Percentiles rank a stretch among this genome's conserved stretches.
These are phyloP conservation scores for Pogonus chalceus DNA, from an alignment of 1,140 invertebrate species.

Conservation along the genomic window DNA sequence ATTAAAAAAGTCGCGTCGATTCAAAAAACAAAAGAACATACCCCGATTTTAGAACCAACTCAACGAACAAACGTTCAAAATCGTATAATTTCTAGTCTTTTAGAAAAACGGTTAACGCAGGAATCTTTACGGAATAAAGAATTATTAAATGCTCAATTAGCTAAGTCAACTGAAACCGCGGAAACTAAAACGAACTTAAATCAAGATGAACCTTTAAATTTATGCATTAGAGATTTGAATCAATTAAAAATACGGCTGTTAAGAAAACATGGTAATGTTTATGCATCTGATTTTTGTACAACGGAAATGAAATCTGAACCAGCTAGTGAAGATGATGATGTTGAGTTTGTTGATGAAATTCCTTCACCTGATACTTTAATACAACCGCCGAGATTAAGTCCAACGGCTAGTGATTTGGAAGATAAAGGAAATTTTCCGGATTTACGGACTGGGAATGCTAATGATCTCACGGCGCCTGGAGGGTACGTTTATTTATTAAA, in stretches of 20 bases:
- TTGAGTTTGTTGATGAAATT: constrained; percentile 44
- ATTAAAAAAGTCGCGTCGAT: constrained; percentile 18
- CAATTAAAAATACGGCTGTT: constrained; percentile 52
- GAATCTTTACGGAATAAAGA: constrained; percentile 40
- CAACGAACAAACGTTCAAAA: constrained; percentile 54
- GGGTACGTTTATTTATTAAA: too few relatives aligned
- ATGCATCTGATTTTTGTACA: constrained; percentile 39
- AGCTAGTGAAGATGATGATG: constrained; percentile 42
- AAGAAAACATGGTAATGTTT: constrained; percentile 49
- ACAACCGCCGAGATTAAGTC: constrained; percentile 21
- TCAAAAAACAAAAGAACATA: not conserved
- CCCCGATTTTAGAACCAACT: constrained; percentile 8
- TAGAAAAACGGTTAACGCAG: constrained; percentile 57
- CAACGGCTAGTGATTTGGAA: constrained; percentile 1
- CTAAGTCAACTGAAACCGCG: constrained; percentile 7
- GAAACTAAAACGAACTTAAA: constrained; percentile 22
- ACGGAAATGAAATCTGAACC: constrained; percentile 44
- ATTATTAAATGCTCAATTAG: constrained; percentile 13
- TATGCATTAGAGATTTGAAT: constrained; percentile 65
- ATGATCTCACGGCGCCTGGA: constrained; percentile 13
- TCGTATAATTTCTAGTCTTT: constrained; percentile 53
- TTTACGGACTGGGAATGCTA: constrained; percentile 17
- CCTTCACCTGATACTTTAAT: constrained; percentile 31
- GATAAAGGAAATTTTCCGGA: not conserved
- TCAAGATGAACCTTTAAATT: constrained; percentile 68